Base-by-base conservation (phyloP, 2,113 vertebrate genomes). In the Marcusenius ussheri region DNA sequence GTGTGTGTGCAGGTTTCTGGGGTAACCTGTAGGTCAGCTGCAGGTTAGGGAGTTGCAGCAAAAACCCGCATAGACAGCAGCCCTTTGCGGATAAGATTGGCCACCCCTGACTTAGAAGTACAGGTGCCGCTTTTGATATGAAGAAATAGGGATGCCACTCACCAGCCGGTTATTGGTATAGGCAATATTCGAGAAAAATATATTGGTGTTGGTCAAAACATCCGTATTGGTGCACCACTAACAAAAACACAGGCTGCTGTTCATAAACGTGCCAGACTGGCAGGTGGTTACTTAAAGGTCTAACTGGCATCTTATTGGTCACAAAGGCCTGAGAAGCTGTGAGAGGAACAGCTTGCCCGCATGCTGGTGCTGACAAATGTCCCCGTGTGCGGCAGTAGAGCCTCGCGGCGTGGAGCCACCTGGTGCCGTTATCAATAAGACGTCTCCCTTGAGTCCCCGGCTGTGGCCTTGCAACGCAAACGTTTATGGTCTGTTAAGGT, bases 401-500 rank as follows among this genome's bases (percentile, higher is more conserved):
- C 27, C 62, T 10, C 27, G 10, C 10, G 27, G 62, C 9, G 35
- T 3, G 35, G 15, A 3, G 74, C 35, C 35, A 77, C 74, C 74
- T 39, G 74, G 35, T 19, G 74, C 31, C n/a, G 15, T 77, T 77
- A 6, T 77, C 74, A 39, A 3, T 39, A 77, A 77, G 17, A 80
- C 35, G 6, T 80, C 31, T 42, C 74, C 74, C 35, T 31, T 13
- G 62, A 27, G 74, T 15, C 42, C 74, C 13, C 8, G 74, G 13
- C 70, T 35, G 7, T 39, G 70, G 74, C 15, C 74, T 39, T 15
- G 27, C 10, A 50, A 19, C 1, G 24, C 46, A 31, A 49, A 86
- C 45, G n/a, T 86, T 86, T n/a, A 86, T 50, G 83, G 45, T 50
- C 42, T 86, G 9, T 49, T 50, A 86, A 50, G 83, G 83, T 86